These are phyloP conservation scores for Lepidotrigona ventralis DNA, from an alignment of 1,140 invertebrate genomes.

Conservation along the genomic window DNA sequence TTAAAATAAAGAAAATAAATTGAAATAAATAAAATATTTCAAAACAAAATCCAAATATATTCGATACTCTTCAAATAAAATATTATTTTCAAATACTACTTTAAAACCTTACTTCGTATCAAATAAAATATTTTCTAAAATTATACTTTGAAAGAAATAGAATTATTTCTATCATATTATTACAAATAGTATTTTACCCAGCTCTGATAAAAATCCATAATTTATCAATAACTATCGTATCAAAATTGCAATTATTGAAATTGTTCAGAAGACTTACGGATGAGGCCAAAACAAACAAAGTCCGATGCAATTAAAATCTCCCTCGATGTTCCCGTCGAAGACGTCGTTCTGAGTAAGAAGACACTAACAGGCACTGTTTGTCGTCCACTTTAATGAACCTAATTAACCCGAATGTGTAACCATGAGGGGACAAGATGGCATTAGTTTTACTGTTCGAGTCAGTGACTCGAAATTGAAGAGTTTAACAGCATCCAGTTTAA, in stretches of 20 bases:
- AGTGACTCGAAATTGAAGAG: neutral
- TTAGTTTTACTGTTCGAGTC: conserved; percentile 1
- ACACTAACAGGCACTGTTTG: conserved; percentile 2
- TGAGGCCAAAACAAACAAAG: neutral
- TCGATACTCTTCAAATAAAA: too few species aligned
- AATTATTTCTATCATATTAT: too few species aligned
- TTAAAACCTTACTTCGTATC: too few species aligned
- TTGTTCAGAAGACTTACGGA: neutral
- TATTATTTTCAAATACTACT: too few species aligned
- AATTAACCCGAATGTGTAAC: conserved; percentile 50
- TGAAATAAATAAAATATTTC: too few species aligned
- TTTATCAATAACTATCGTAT: too few species aligned
- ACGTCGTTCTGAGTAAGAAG: conserved; percentile 1
- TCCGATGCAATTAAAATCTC: conserved; percentile 20
- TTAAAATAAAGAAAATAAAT: too few species aligned
- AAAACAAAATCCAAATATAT: too few species aligned
- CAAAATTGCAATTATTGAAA: neutral
- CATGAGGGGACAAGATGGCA: conserved; percentile 8
- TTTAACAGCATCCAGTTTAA: conserved; percentile 29
- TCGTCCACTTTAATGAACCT: conserved; percentile 44
- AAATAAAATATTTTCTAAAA: too few species aligned
- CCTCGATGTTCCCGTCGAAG: neutral
- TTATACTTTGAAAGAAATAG: too few species aligned
- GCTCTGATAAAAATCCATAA: too few species aligned
- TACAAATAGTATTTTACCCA: too few species aligned